Evolutionary conservation across 2,797 vertebrate species (phyloP), one percentile per base, ranked within the genome.

Genomic region (Rhinophrynus dorsalis): DNA sequence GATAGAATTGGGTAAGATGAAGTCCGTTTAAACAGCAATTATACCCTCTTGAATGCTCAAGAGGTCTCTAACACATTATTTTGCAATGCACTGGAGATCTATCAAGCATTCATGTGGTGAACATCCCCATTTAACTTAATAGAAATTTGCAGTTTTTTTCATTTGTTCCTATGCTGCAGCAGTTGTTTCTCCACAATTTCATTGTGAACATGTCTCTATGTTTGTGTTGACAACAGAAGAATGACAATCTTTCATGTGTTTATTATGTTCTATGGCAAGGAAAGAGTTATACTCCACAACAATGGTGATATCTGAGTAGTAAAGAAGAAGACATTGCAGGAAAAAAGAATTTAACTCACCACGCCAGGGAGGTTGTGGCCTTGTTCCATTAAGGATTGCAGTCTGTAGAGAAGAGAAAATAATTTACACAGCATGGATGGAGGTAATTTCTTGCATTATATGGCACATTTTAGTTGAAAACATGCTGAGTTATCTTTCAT

Each of bases 351-450:
- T 4, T 17, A 68, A 75, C 24, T 77, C 61, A 74, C 38, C 48
- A 59, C 70, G 35, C 54, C 17, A 78, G 8, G 20, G 0, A 79
- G 18, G 42, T 68, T 59, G 37, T 76, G 58, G 0, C 10, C 56
- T 74, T 57, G 24, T 67, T 50, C 67, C 59, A 24, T 50, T 55
- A 45, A 76, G 75, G 76, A 3, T 23, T 37, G 58, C 61, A 15
- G 68, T 74, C 68, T 81, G 18, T 21, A 78, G 77, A 73, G 35
- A 61, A 77, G 78, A 73, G 15, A 67, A 67, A 72, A 54, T 17
- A 33, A 35, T 50, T 64, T 27, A 61, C 67, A 18, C 30, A 71
- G 68, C 44, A 27, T 63, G 52, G 18, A 57, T 58, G 50, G 17
- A 58, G 26, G 33, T 38, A 72, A 72, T 58, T 65, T 58, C 45